Conservation (phyloP, 2,888 invertebrate genomes). For the Imbricaverruca yamaguchii region DNA sequence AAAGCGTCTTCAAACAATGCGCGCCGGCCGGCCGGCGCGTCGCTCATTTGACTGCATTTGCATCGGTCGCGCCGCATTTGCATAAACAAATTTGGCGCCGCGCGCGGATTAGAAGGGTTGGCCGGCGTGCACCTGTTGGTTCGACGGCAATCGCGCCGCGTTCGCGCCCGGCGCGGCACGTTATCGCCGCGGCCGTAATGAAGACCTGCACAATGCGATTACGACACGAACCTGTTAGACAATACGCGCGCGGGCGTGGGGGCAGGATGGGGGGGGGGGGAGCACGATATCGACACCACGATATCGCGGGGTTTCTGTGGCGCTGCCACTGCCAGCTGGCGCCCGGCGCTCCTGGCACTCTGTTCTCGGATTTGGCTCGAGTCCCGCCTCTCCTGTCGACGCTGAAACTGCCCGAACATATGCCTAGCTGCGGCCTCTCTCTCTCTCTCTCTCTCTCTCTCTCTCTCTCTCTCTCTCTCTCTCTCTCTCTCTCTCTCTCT, state of each 20-base stretch:
- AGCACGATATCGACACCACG: neutral
- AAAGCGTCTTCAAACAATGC: constrained; percentile 17
- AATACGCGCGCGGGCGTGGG: neutral
- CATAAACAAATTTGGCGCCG: neutral
- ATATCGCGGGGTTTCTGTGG: too few relatives aligned
- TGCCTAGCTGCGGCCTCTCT: too few relatives aligned
- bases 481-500: constrained; percentile 14
- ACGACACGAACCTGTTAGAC: constrained; percentile 13
- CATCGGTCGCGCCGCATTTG: constrained; percentile 1
- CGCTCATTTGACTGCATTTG: constrained; percentile 17
- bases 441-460: neutral
- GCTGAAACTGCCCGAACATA: too few relatives aligned
- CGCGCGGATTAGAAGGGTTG: constrained; percentile 3
- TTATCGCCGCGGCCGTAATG: neutral
- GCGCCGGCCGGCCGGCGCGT: neutral
- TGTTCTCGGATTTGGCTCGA: too few relatives aligned
- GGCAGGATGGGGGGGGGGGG: too few relatives aligned
- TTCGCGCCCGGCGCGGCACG: neutral
- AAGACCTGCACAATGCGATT: constrained; percentile 14
- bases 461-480: constrained; percentile 22
- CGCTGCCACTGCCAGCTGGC: too few relatives aligned
- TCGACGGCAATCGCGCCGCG: neutral
- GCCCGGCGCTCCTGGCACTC: too few relatives aligned
- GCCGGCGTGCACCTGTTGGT: constrained; percentile 1
- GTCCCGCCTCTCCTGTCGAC: too few relatives aligned